Evolutionary conservation across 2,797 vertebrate species (phyloP).

Genomic region (Schizopygopsis malacanthus): DNA sequence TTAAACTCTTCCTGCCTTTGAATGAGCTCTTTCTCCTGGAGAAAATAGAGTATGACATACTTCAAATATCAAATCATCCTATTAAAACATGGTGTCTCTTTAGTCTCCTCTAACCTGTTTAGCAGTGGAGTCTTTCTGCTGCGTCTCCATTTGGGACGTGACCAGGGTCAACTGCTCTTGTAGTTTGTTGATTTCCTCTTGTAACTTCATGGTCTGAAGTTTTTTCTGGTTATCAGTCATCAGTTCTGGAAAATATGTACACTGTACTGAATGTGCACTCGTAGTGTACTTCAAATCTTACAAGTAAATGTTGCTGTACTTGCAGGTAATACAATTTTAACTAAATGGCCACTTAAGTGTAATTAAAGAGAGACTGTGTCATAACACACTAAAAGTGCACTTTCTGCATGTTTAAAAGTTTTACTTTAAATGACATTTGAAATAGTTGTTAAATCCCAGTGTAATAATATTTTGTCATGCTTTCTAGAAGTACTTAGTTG

Average conservation of each 20-base stretch:
- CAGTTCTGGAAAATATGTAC: conserved; percentile 49
- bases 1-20: conserved; percentile 84
- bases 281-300: not conserved
- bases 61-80: not conserved
- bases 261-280: not conserved
- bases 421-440: not conserved
- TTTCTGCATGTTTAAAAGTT: not conserved
- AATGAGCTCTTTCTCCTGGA: conserved; percentile 88
- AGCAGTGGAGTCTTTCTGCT: conserved; percentile 78
- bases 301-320: not conserved
- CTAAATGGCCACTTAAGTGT: not conserved
- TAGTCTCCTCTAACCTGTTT: conserved; percentile 78
- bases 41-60: not conserved
- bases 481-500: not conserved
- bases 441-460: not conserved
- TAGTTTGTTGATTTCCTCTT: conserved; percentile 83
- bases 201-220: conserved; percentile 79
- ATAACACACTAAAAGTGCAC: not conserved
- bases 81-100: not conserved
- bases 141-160: conserved; percentile 80
- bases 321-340: not conserved
- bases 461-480: not conserved
- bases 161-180: conserved; percentile 86
- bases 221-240: conserved; percentile 82
- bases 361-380: not conserved